These are phyloP conservation scores for Neodiprion lecontei DNA, from an alignment of 1,140 invertebrate genomes.

Conservation along the genomic window DNA sequence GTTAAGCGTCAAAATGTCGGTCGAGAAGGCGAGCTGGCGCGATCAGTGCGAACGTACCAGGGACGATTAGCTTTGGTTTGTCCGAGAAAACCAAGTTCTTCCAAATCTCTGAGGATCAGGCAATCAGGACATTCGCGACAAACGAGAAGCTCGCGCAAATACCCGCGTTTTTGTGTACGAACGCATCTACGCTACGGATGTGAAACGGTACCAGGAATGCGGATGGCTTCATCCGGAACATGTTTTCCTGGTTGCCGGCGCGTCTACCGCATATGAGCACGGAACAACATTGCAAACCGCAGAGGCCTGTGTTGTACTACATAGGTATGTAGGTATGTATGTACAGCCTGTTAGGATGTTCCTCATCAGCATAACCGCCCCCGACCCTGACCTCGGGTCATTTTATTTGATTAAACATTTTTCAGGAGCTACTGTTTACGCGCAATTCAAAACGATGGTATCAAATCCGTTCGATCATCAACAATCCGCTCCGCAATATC, in stretches of 20 bases:
- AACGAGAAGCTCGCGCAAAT: neutral
- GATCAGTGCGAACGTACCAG: neutral
- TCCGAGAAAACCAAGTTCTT: neutral
- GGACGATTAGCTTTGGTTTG: neutral
- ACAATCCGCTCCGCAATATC: too few relatives aligned
- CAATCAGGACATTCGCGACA: neutral
- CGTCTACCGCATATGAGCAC: conserved; percentile 57
- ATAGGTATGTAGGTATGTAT: neutral
- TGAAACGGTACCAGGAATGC: neutral
- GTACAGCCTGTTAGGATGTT: too few relatives aligned
- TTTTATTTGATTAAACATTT: too few relatives aligned
- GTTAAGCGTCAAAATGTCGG: neutral
- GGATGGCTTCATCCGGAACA: neutral
- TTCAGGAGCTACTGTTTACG: too few relatives aligned
- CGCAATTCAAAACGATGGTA: too few relatives aligned
- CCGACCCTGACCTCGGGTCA: too few relatives aligned
- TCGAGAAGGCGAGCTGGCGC: neutral
- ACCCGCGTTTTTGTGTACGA: neutral
- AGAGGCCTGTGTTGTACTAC: neutral
- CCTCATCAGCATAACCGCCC: too few relatives aligned
- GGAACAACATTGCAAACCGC: conserved; percentile 31
- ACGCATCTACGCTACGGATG: neutral
- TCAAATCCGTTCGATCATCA: too few relatives aligned
- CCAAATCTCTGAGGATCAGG: neutral
- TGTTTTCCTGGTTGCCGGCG: conserved; percentile 47